phyloP scores from a whole-genome alignment of 2,888 invertebrate species.

The Coelopa pilipes region DNA sequence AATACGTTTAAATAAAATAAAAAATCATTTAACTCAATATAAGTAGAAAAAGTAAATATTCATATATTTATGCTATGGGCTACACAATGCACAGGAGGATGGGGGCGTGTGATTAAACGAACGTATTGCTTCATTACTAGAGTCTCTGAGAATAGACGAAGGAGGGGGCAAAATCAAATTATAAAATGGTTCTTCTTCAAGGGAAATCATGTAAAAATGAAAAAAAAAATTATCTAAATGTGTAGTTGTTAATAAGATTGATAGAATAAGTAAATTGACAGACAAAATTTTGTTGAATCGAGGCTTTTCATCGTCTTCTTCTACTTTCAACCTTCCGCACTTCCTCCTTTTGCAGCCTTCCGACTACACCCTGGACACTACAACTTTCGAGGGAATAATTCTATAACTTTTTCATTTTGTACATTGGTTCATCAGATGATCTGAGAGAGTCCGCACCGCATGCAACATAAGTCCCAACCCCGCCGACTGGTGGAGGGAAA shows the following conservation, averaged over 20 bases:
- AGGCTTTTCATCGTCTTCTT: not conserved
- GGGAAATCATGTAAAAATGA: not conserved
- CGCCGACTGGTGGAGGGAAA: not conserved
- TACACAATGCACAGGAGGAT: not conserved
- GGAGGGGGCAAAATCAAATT: too few relatives aligned
- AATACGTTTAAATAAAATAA: not conserved
- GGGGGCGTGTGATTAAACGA: not conserved
- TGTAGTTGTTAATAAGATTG: conserved; percentile 36
- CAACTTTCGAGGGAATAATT: conserved; percentile 5
- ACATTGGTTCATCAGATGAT: conserved; percentile 79
- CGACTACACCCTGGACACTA: not conserved
- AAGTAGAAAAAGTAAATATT: not conserved
- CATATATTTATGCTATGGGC: not conserved
- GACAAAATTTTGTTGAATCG: conserved; percentile 18
- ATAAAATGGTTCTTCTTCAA: too few relatives aligned
- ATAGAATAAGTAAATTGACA: conserved; percentile 33
- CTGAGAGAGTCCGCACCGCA: conserved; percentile 67
- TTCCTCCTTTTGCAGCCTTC: too few relatives aligned
- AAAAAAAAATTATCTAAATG: conserved; percentile 25
- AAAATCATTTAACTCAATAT: not conserved
- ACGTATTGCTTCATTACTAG: not conserved
- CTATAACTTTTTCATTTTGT: conserved; percentile 69
- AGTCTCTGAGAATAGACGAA: not conserved
- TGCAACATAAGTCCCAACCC: not conserved
- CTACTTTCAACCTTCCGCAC: not conserved